Evolutionary conservation across 2,888 invertebrate species (phyloP).

Genomic region (Blastobasis lacticolella): DNA sequence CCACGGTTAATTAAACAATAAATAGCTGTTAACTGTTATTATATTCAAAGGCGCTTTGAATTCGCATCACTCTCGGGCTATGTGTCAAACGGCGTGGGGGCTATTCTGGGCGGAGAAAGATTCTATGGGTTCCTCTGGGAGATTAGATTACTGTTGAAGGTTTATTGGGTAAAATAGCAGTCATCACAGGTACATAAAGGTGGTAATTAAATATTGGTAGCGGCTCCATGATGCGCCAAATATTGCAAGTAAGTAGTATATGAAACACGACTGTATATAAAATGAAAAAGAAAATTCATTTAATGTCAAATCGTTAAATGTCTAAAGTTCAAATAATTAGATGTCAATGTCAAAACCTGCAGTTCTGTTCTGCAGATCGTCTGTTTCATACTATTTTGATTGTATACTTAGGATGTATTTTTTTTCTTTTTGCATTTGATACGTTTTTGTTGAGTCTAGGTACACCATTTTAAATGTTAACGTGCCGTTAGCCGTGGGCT

Average conservation of each 20-base stretch:
- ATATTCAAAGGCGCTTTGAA: constrained; percentile 69
- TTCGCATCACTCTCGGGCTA: constrained; percentile 70
- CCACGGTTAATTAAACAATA: constrained; percentile 67
- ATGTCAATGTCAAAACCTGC: too few species aligned
- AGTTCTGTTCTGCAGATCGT: too few species aligned
- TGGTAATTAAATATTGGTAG: not conserved
- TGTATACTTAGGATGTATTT: too few species aligned
- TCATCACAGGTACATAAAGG: not conserved
- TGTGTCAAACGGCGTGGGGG: constrained; percentile 51
- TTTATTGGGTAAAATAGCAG: not conserved
- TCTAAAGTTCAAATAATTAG: too few species aligned
- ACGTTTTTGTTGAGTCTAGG: too few species aligned
- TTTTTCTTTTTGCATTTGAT: too few species aligned
- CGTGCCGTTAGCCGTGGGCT: too few species aligned
- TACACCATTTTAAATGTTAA: too few species aligned
- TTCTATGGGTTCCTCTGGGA: not conserved
- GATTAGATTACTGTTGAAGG: not conserved
- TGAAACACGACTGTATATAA: not conserved
- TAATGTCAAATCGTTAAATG: too few species aligned
- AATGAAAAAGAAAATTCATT: not conserved
- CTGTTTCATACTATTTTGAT: too few species aligned
- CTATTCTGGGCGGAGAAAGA: constrained; percentile 31
- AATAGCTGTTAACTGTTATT: constrained; percentile 65
- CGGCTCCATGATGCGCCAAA: not conserved
- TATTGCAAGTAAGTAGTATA: not conserved